Evolutionary conservation across 92 coral and sea anemone genomes (phyloP).

Genomic region (Parazoanthus atlanticus): DNA sequence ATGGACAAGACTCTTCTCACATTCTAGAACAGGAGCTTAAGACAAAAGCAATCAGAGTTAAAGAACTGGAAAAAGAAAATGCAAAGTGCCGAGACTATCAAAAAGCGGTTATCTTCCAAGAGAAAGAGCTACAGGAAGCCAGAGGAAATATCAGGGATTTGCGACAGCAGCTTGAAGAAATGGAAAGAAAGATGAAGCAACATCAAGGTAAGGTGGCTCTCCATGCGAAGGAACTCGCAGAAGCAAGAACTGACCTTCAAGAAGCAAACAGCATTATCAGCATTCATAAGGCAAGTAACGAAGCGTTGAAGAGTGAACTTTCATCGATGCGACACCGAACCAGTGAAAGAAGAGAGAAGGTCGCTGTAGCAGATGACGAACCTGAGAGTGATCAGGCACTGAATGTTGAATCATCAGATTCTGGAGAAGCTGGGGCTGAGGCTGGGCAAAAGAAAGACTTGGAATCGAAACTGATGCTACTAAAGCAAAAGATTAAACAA

Average conservation of each 20-base stretch:
- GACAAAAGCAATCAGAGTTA: slow-evolving; percentile 61
- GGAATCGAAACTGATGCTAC: slow-evolving; percentile 29
- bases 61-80: slow-evolving; percentile 75
- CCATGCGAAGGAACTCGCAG: slow-evolving; percentile 84
- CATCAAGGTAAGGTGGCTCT: slow-evolving; percentile 74
- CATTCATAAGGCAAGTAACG: slow-evolving; percentile 67
- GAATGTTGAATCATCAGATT: slow-evolving; percentile 32
- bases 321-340: slow-evolving; percentile 36
- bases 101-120: slow-evolving; percentile 82
- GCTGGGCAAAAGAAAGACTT: slow-evolving; percentile 32
- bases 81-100: slow-evolving; percentile 77
- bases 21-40: slow-evolving; percentile 79
- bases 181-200: slow-evolving; percentile 77
- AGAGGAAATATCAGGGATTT: slow-evolving; percentile 63
- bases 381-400: slow-evolving; percentile 40
- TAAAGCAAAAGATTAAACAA: slow-evolving; percentile 28
- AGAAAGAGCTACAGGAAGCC: slow-evolving; percentile 66
- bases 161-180: slow-evolving; percentile 79
- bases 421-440: slow-evolving; percentile 21
- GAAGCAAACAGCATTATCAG: slow-evolving; percentile 93
- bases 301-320: slow-evolving; percentile 36
- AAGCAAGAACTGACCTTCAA: slow-evolving; percentile 83
- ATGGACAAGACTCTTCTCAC: slow-evolving; percentile 71
- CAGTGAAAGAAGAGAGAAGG: slow-evolving; percentile 26
- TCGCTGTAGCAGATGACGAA: slow-evolving; percentile 12